Evolutionary conservation across 2,113 vertebrate species (phyloP), one percentile per base, ranked within the genome.

Genomic region (Podilymbus podiceps): DNA sequence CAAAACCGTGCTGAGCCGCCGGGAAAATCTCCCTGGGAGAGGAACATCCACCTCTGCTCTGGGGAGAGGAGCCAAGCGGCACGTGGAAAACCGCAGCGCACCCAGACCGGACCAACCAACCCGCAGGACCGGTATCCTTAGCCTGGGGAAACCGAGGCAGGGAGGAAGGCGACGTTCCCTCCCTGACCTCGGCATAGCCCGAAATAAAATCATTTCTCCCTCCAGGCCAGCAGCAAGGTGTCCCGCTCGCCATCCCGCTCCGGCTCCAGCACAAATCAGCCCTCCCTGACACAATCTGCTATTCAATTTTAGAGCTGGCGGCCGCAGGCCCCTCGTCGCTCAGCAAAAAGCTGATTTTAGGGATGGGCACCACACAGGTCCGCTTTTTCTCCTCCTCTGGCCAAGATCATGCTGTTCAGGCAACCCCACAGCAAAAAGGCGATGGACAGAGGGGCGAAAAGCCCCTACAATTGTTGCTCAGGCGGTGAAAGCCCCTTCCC

Each of bases 31-130:
- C 28, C 73, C 25, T 1, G 2, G 21, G 21, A 0, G 9, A 50
- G 47, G 35, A 85, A 52, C 38, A 30, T 21, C 33, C 52, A 16
- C 27, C 33, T 79, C 35, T 3, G 60, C 80, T 44, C 60, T 1
- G 2, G 60, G 66, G 40, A 50, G 20, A 84, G 47, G 12, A 63
- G 59, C 46, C 0, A 7, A 64, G 64, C 6, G 5, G 64, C 16
- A 2, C 11, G 0, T 2, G 42, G 82, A 30, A 50, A 66, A 52
- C 23, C 9, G 0, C 53, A 53, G 38, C 2, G 5, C 0, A 0
- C 12, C 28, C 62, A 12, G 59, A 22, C 33, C 73, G 11, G 64
- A 14, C 12, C 68, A 9, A 17, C 2, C 28, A 31, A 33, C n/a
- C 60, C 25, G 4, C 68, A 11, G 40, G 50, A 33, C 19, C 0